These are phyloP conservation scores for Lochmaea crataegi DNA, from an alignment of 2,888 invertebrate genomes.

Conservation along the genomic window DNA sequence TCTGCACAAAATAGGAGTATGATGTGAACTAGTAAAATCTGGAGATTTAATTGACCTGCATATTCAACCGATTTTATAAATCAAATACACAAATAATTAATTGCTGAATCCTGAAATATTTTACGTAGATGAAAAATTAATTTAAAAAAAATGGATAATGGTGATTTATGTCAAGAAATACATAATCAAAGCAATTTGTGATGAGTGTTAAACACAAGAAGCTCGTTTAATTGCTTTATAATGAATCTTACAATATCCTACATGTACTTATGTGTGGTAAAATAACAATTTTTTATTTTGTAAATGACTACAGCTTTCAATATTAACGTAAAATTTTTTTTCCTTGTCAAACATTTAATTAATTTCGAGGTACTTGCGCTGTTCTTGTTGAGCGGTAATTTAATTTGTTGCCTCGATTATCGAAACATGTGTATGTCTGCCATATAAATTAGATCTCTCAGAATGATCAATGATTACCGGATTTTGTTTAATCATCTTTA, in stretches of 20 bases:
- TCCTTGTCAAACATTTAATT: slow-evolving; percentile 34
- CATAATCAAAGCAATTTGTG: neutral
- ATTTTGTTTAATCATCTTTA: slow-evolving; percentile 18
- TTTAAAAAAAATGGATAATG: no score
- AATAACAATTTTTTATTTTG: slow-evolving; percentile 10
- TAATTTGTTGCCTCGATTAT: slow-evolving; percentile 36
- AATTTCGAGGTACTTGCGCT: slow-evolving; percentile 24
- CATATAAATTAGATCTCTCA: slow-evolving; percentile 33
- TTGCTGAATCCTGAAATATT: neutral
- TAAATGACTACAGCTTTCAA: slow-evolving; percentile 16
- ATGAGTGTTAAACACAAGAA: neutral
- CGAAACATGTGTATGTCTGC: slow-evolving; percentile 33
- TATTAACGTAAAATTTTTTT: slow-evolving; percentile 19
- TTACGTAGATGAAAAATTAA: no score
- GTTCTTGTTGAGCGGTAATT: slow-evolving; percentile 30
- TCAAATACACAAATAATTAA: neutral
- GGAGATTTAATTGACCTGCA: no score
- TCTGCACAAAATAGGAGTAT: no score
- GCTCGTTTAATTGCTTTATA: neutral
- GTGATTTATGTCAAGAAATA: no score
- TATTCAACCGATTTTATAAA: no score
- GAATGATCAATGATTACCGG: slow-evolving; percentile 27
- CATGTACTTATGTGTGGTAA: neutral
- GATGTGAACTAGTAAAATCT: no score
- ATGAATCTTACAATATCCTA: neutral